These are phyloP conservation scores for Margarornis squamiger DNA, from an alignment of 2,797 vertebrate species.

Conservation along the genomic window DNA sequence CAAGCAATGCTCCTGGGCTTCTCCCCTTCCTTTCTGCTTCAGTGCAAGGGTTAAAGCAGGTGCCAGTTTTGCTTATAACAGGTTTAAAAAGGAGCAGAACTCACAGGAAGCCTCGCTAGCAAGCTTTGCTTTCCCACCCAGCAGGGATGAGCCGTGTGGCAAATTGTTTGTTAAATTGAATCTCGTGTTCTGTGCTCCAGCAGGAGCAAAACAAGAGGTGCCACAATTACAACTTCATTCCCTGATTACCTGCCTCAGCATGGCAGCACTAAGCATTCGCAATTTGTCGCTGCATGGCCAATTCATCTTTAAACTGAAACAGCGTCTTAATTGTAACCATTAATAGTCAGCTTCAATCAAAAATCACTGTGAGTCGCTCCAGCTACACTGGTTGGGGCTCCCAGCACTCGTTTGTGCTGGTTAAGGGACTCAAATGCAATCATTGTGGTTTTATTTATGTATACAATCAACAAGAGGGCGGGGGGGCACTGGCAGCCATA, in stretches of 20 bases:
- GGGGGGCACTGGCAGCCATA: neutral
- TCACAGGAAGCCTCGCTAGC: neutral
- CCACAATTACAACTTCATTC: conserved; percentile 74
- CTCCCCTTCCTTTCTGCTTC: neutral
- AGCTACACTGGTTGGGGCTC: conserved; percentile 43
- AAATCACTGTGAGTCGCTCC: conserved; percentile 66
- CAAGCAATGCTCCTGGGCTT: neutral
- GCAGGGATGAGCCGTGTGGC: conserved; percentile 44
- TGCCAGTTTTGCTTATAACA: neutral
- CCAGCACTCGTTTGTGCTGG: neutral
- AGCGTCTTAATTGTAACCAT: conserved; percentile 82
- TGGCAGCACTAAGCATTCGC: conserved; percentile 77
- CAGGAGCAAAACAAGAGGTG: conserved; percentile 74
- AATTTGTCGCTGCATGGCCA: conserved; percentile 75
- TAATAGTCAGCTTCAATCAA: conserved; percentile 78
- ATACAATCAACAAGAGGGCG: conserved; percentile 16
- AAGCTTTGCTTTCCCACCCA: conserved; percentile 48
- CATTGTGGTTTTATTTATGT: conserved; percentile 67
- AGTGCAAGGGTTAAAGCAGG: neutral
- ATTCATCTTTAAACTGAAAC: conserved; percentile 80
- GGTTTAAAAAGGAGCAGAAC: conserved; percentile 31
- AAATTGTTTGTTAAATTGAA: conserved; percentile 75
- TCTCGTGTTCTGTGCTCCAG: conserved; percentile 33
- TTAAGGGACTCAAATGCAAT: conserved; percentile 46
- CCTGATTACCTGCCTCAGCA: conserved; percentile 80